Evolutionary conservation across 1,140 invertebrate genomes (phyloP), one percentile per base, ranked within the genome.

Genomic region (Callitettix versicolor): DNA sequence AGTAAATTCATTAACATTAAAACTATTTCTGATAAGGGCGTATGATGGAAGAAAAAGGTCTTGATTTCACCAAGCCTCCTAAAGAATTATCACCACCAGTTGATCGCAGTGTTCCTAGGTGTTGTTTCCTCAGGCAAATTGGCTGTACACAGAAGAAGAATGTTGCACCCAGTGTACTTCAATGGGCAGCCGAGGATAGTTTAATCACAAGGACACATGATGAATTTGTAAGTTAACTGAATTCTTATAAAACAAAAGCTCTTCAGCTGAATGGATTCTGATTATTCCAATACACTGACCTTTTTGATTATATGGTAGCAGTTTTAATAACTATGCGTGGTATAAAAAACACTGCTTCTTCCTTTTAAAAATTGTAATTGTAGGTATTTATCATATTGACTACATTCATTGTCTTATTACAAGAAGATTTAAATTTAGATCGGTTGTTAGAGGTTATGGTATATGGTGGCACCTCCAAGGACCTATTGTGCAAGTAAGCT

Each of bases 211-310:
- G 44, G 17, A 18, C 44, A 15, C 60, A 60, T 53, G 56, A 62
- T 49, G 62, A 63, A 50, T 62, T 58, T 56, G 62, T 63, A 59
- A 62, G 62, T 57, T 33, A 22, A n/a, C 21, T 30, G 30, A n/a
- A n/a, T n/a, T n/a, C n/a, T n/a, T n/a, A n/a, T n/a, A n/a, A n/a
- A n/a, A n/a, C 26, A 20, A 1, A 44, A 6, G 3, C 18, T 54
- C 40, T 54, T 9, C 17, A 15, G 38, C 18, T 18, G 9, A 40
- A 22, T 41, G 12, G 1, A 9, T 49, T 48, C 11, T 22, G 14
- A 24, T 48, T 49, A 15, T 50, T 7, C 6, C 12, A 22, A 12
- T 6, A 41, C 5, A 47, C 7, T 11, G 9, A 24, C 2, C 12
- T 38, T 5, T 50, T 51, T 30, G n/a, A 9, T 7, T 34, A 34